These are phyloP conservation scores for Dendropsophus ebraccatus DNA, from an alignment of 2,113 vertebrate species.

Conservation along the genomic window DNA sequence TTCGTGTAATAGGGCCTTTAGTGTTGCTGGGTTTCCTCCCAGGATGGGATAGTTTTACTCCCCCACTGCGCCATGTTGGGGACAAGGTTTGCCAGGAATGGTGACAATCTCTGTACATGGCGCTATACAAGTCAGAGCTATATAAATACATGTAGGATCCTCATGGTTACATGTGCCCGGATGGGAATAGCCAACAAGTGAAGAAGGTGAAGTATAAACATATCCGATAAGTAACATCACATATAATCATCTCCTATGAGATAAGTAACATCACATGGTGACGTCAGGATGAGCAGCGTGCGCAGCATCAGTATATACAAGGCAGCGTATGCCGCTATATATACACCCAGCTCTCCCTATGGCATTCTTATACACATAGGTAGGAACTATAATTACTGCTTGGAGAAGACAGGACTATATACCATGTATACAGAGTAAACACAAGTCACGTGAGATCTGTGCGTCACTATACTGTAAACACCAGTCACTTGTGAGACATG, in stretches of 20 bases:
- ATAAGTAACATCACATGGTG: neutral
- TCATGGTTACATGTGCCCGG: neutral
- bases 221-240: too few relatives aligned
- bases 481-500: neutral
- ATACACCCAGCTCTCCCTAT: neutral
- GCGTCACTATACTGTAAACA: conserved; percentile 12
- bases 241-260: too few relatives aligned
- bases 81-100: too few relatives aligned
- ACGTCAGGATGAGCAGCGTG: neutral
- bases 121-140: too few relatives aligned
- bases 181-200: neutral
- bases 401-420: neutral
- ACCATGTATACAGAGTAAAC: neutral
- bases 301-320: neutral
- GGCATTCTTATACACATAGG: neutral
- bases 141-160: too few relatives aligned
- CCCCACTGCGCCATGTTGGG: too few relatives aligned
- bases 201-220: neutral
- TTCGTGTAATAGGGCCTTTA: too few relatives aligned
- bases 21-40: too few relatives aligned
- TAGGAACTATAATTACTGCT: neutral
- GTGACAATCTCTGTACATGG: too few relatives aligned
- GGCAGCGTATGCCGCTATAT: too few relatives aligned
- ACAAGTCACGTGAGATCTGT: neutral
- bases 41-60: too few relatives aligned